Evolutionary conservation across 2,113 vertebrate species (phyloP).

Genomic region (Coptodon rendalli): DNA sequence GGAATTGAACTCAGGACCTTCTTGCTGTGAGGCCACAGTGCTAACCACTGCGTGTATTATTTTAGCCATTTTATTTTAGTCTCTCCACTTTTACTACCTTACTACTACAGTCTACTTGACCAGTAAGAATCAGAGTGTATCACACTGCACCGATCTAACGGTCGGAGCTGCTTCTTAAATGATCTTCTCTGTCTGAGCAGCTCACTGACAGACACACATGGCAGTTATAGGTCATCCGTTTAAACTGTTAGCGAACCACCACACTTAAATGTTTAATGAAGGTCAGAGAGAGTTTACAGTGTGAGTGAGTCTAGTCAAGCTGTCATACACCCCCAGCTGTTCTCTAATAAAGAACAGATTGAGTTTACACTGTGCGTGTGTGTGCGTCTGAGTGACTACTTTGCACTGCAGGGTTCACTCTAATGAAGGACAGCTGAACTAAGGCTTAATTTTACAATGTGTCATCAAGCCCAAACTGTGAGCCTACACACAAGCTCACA

Average conservation of each 20-base stretch:
- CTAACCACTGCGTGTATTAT: neutral
- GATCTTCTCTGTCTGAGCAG: neutral
- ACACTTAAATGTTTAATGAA: constrained; percentile 60
- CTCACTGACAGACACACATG: constrained; percentile 34
- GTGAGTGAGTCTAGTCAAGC: constrained; percentile 57
- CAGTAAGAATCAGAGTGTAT: neutral
- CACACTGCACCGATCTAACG: neutral
- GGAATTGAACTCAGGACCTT: neutral
- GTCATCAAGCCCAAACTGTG: constrained; percentile 40
- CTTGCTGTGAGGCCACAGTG: neutral
- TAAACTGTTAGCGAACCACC: constrained; percentile 41
- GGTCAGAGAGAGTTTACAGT: constrained; percentile 63
- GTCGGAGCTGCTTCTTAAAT: constrained; percentile 11
- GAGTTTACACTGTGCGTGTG: constrained; percentile 19
- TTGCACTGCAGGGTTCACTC: constrained; percentile 42
- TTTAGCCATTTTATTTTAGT: neutral
- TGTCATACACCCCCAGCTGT: constrained; percentile 64
- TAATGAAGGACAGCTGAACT: constrained; percentile 64
- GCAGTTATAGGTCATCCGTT: constrained; percentile 59
- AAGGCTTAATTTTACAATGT: constrained; percentile 54
- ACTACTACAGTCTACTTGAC: neutral
- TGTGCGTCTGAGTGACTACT: constrained; percentile 14
- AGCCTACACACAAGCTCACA: neutral
- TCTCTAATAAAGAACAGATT: constrained; percentile 68
- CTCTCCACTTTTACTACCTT: neutral